Conservation (phyloP, 2,888 invertebrate species). For the Saturnia pavonia region DNA sequence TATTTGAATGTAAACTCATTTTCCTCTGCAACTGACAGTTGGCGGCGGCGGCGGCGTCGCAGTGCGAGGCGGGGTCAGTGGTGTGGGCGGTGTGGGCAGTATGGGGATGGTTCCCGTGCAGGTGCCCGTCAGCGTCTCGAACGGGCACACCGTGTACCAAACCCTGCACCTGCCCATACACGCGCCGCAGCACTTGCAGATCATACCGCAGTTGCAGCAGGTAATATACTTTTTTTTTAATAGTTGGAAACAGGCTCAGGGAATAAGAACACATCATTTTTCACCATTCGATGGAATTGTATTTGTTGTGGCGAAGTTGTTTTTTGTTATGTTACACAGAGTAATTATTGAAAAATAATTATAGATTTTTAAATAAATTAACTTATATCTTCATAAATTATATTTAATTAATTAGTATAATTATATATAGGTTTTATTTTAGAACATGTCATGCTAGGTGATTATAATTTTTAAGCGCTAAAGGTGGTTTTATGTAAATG, state of each 20-base stretch:
- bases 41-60: constrained; percentile 52
- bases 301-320: too few species aligned
- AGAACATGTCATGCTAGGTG: too few species aligned
- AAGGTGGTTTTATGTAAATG: too few species aligned
- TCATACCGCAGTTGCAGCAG: constrained; percentile 92
- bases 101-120: constrained; percentile 92
- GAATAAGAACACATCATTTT: not conserved
- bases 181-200: constrained; percentile 87
- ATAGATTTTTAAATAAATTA: too few species aligned
- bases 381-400: too few species aligned
- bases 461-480: too few species aligned
- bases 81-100: constrained; percentile 54
- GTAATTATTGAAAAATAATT: too few species aligned
- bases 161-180: constrained; percentile 97
- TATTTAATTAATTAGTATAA: too few species aligned
- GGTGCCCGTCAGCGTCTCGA: constrained; percentile 91
- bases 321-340: too few species aligned
- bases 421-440: too few species aligned
- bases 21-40: not conserved
- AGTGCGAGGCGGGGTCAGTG: constrained; percentile 49
- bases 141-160: constrained; percentile 97
- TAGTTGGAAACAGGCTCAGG: not conserved
- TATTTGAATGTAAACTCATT: not conserved
- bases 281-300: too few species aligned
- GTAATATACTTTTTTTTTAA: constrained; percentile 50